Evolutionary conservation across 2,113 vertebrate genomes (phyloP).

Genomic region (Chaetodon trifascialis): DNA sequence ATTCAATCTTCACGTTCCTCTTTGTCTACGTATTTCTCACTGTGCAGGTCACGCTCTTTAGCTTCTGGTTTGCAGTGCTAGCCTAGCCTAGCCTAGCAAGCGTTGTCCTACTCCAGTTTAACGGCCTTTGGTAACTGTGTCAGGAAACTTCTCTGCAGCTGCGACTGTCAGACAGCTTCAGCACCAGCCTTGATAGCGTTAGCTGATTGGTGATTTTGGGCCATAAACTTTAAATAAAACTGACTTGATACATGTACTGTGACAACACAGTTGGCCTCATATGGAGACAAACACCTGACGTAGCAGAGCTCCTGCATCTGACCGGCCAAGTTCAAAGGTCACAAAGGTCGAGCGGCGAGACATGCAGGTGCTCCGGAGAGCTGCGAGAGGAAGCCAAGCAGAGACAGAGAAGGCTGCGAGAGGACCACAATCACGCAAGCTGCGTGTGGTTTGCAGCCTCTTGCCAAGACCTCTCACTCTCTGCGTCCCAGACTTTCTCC

Average conservation of each 20-base stretch:
- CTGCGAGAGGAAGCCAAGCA: background rate
- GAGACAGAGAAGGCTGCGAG: slow-evolving; percentile 30
- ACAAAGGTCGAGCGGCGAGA: slow-evolving; percentile 4
- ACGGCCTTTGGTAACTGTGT: no score
- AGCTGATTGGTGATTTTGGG: background rate
- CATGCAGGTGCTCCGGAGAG: slow-evolving; percentile 79
- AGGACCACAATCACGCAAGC: slow-evolving; percentile 84
- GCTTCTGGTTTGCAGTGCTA: no score
- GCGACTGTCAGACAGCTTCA: background rate
- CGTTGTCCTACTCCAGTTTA: no score
- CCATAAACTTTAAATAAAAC: background rate
- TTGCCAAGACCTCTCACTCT: slow-evolving; percentile 88
- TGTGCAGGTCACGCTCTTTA: no score
- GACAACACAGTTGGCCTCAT: background rate
- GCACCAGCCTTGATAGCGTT: background rate
- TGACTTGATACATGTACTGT: background rate
- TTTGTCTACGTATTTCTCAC: no score
- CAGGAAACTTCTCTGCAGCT: no score
- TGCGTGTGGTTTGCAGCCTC: slow-evolving; percentile 83
- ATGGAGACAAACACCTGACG: background rate
- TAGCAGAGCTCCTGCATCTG: background rate
- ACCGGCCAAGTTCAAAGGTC: slow-evolving; percentile 43
- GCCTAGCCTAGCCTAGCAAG: no score
- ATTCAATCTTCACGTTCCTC: no score
- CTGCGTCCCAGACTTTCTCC: slow-evolving; percentile 81